Evolutionary conservation across 2,888 invertebrate genomes (phyloP).

Genomic region (Stenotaenia linearis): DNA sequence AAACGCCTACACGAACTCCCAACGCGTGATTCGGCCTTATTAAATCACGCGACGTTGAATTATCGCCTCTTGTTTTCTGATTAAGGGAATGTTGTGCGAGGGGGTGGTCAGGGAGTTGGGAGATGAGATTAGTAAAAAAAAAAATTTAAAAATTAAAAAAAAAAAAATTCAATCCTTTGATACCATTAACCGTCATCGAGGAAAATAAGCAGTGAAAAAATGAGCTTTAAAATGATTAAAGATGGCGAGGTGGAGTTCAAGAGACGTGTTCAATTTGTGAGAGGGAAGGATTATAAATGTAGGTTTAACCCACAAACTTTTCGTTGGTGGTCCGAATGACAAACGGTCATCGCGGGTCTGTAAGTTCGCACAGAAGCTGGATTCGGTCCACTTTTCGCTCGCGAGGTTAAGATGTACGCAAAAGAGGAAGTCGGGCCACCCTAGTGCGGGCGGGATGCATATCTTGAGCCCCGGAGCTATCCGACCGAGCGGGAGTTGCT

Average conservation of each 20-base stretch:
- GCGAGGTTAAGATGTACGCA: neutral
- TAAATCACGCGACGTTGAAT: conserved; percentile 12
- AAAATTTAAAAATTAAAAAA: neutral
- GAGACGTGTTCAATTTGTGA: neutral
- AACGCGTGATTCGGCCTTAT: conserved; percentile 19
- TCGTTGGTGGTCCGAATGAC: conserved; percentile 16
- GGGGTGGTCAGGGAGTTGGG: neutral
- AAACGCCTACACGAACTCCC: neutral
- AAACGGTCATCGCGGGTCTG: neutral
- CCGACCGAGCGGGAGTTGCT: conserved; percentile 23
- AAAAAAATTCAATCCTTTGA: neutral
- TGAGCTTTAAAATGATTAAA: neutral
- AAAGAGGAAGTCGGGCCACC: neutral
- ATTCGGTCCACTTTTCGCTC: neutral
- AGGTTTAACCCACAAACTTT: neutral
- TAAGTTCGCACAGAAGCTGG: neutral
- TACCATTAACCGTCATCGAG: too few species aligned
- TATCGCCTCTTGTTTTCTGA: conserved; percentile 24
- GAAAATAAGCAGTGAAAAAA: too few species aligned
- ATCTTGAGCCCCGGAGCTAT: neutral
- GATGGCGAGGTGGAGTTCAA: neutral
- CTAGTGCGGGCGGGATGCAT: neutral
- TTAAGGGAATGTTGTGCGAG: neutral
- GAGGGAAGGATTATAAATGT: neutral
- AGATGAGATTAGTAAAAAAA: neutral